These are phyloP conservation scores for Tauraco erythrolophus DNA, from an alignment of 2,113 vertebrate genomes.

Conservation along the genomic window DNA sequence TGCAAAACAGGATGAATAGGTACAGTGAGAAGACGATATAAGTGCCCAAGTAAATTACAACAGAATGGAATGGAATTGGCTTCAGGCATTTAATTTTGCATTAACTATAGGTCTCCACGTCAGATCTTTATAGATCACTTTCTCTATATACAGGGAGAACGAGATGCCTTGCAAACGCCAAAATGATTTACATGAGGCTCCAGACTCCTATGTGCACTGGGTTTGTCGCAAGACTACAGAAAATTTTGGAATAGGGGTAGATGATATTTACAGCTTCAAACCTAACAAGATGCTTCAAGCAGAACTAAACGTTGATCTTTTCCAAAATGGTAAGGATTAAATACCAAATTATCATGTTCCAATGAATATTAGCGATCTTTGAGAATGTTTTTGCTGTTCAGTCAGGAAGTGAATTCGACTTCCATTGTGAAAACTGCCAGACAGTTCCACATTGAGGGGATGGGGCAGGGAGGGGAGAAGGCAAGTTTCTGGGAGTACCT, in stretches of 20 bases:
- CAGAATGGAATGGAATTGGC: not conserved
- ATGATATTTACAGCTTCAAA: constrained; percentile 53
- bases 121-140: not conserved
- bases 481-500: not conserved
- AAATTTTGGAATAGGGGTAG: fast-evolving
- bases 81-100: not conserved
- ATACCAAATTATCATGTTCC: not conserved
- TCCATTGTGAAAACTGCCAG: not conserved
- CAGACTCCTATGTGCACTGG: not conserved
- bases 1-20: not conserved
- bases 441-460: not conserved
- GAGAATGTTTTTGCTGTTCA: not conserved
- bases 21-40: not conserved
- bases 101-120: not conserved
- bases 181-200: not conserved
- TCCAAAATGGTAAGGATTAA: constrained; percentile 72
- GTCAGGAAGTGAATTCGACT: not conserved
- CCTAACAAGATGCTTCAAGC: constrained; percentile 29
- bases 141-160: not conserved
- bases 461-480: not conserved
- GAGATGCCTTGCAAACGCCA: constrained; percentile 45
- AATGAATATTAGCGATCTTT: not conserved
- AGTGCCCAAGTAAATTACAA: not conserved
- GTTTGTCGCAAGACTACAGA: not conserved
- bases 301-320: constrained; percentile 46